phyloP scores from a whole-genome alignment of 2,797 vertebrate genomes.

The Phaenicophaeus curvirostris region DNA sequence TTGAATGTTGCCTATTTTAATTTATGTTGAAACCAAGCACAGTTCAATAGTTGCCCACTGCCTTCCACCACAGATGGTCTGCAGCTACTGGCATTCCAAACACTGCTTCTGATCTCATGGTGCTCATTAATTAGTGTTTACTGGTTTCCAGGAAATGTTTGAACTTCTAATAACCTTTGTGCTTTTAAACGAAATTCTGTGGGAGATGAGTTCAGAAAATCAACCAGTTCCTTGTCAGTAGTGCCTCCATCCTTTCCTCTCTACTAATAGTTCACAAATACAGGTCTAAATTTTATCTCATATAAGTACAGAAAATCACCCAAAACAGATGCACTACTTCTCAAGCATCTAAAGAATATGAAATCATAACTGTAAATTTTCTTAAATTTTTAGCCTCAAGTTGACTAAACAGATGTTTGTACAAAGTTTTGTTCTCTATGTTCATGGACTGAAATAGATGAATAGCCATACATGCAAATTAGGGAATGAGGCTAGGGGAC shows the following conservation, averaged over 20 bases:
- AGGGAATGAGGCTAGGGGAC: too few species aligned
- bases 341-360: neutral
- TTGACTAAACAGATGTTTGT: neutral
- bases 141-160: neutral
- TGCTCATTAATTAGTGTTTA: neutral
- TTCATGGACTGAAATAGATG: neutral
- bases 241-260: neutral
- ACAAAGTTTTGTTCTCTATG: neutral
- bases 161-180: neutral
- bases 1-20: neutral
- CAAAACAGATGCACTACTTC: neutral
- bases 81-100: neutral
- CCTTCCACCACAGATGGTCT: neutral
- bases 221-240: neutral
- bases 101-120: neutral
- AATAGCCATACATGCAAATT: neutral
- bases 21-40: neutral
- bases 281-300: neutral
- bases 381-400: neutral
- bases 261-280: neutral
- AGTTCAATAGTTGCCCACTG: neutral
- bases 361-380: neutral
- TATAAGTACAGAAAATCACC: neutral
- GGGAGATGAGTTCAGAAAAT: neutral
- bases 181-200: neutral